Base-by-base conservation (phyloP, 2,113 vertebrate species). In the Sebastes fasciatus region DNA sequence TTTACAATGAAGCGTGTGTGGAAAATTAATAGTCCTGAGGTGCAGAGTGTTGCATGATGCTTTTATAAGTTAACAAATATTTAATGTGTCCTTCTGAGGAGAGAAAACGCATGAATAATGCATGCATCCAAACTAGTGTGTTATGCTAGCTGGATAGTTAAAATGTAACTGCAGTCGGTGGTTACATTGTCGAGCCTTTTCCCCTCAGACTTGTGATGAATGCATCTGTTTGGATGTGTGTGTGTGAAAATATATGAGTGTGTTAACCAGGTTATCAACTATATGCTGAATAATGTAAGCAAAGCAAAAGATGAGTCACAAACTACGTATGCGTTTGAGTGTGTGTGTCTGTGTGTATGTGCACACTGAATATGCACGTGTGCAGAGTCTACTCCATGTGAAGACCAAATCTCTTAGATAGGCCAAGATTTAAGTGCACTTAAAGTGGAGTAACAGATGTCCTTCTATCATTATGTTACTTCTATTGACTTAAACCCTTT, bases 1-100 rank as follows among this genome's bases (percentile, higher is more conserved):
- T 88, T 89, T 92, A 86, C 80, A 83, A 79, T 88, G 42, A 84
- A 49, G 63, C 21, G 6, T 73, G 75, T 84, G 67, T 77, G 80
- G 85, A 84, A 89, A 85, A 89, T 83, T 57, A 88, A 86, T 90
- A 80, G 87, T 81, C 76, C 72, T 77, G 77, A 71, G 86, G 76
- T 86, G 79, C 86, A 78, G 80, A 74, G 79, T 88, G 90, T 87
- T 90, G 80, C 87, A 88, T 91, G 83, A 88, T 86, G 79, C 85
- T 94, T 94, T 94, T 86, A 90, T 85, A 92, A 92, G 89, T 92
- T 86, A 88, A 89, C 90, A 93, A 89, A 92, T 91, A 92, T 93
- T 92, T 91, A 88, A 94, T 94, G 87, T 80, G 80, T 88, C 81
- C 69, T 89, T 91, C 80, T 85, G 78, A 88, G 83, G 83, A 84